Evolutionary conservation across 1,140 invertebrate genomes (phyloP).

Genomic region (Xylocopa sonorina): DNA sequence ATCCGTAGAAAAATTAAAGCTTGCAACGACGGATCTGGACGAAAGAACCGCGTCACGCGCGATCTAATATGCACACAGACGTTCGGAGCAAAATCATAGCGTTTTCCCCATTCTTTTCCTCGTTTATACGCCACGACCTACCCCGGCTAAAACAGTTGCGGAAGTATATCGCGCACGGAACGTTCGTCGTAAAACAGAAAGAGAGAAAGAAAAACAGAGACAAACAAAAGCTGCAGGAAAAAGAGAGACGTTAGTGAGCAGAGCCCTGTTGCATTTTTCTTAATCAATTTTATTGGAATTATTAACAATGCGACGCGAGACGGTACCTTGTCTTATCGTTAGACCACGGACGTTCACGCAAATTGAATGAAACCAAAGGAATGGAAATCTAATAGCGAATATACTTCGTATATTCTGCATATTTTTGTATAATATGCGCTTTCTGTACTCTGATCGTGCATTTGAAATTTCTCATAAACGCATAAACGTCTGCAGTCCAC

Average conservation of each 20-base stretch:
- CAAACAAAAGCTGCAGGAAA: not conserved
- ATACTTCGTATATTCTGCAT: too few species aligned
- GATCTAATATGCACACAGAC: conserved; percentile 49
- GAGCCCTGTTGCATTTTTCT: conserved; percentile 6
- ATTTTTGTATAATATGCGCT: too few species aligned
- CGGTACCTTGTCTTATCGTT: conserved; percentile 16
- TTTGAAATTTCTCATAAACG: too few species aligned
- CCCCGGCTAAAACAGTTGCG: conserved; percentile 42
- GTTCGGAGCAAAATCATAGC: conserved; percentile 50
- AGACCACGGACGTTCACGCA: too few species aligned
- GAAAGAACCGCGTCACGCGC: conserved; percentile 57
- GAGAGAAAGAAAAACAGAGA: not conserved
- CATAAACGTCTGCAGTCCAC: too few species aligned
- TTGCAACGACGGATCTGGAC: conserved; percentile 55
- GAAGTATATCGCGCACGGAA: not conserved
- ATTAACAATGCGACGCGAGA: conserved; percentile 52
- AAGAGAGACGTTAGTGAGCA: conserved; percentile 9
- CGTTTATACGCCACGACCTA: conserved; percentile 9
- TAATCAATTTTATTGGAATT: conserved; percentile 53
- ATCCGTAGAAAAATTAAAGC: conserved; percentile 50
- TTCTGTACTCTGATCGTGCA: too few species aligned
- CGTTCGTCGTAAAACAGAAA: not conserved
- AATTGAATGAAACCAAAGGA: too few species aligned
- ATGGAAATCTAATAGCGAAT: too few species aligned
- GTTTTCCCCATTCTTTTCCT: not conserved